Evolutionary conservation across 2,113 vertebrate species (phyloP), one percentile per base, ranked within the genome.

Genomic region (Gulo gulo): DNA sequence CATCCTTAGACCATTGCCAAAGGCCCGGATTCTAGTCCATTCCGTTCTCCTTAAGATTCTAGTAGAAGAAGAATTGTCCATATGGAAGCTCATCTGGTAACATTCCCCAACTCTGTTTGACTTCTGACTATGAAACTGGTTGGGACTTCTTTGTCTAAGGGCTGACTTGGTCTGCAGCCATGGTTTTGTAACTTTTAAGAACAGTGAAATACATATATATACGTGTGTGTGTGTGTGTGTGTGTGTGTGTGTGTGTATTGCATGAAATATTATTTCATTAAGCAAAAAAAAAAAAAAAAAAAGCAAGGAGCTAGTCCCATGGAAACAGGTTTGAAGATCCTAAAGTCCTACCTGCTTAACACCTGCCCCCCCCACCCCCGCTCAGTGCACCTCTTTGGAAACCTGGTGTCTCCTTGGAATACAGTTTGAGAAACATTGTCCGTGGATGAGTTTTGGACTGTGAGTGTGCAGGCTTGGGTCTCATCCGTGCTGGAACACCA

Each of bases 331-430:
- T 47, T 52, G 80, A 29, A 52, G 47, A 63, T 13, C 74, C 18
- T 7, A 61, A 39, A n/a, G 18, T 21, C 76, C 36, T 36, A 3
- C 16, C 29, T 4, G 1, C 47, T 69, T 61, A 52, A 3, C 11
- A 1, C 23, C 50, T 63, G 31, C 14, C 2, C 20, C 1, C 3
- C 16, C 18, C 39, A 39, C 39, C 12, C 0, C 65, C 24, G 0
- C 10, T 15, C 18, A 39, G 0, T 4, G 4, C 12, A 24, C 11
- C 71, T 69, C 74, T 86, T 93, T 69, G 14, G 39, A 80, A 59
- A 0, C 42, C 31, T 59, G 1, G 4, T 18, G 7, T 21, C 88
- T 39, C 42, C 81, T 69, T 69, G 67, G 50, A 63, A 36, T 12
- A 31, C 74, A 88, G 63, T 61, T 55, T 39, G 50, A 78, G 90